These are phyloP conservation scores for Aphaenogaster floridana DNA, from an alignment of 1,140 invertebrate species.

Conservation along the genomic window DNA sequence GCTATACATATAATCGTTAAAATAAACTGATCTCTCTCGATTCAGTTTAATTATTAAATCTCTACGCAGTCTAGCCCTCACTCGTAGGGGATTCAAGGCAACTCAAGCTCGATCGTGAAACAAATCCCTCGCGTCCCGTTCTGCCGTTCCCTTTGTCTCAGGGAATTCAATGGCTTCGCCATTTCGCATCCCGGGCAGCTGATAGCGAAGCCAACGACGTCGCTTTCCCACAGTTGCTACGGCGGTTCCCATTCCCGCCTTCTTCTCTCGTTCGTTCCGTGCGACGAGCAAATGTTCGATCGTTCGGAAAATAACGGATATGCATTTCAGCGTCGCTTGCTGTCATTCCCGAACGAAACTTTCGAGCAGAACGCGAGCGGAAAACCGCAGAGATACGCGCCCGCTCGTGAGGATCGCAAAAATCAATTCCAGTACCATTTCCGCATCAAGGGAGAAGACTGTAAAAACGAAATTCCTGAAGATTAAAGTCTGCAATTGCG, in stretches of 20 bases:
- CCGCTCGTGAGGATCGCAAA: slow-evolving; percentile 19
- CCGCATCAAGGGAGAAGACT: neutral
- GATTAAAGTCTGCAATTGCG: neutral
- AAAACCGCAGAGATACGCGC: slow-evolving; percentile 52
- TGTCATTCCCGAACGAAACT: slow-evolving; percentile 35
- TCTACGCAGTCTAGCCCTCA: neutral
- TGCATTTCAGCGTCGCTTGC: slow-evolving; percentile 32
- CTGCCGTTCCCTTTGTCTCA: slow-evolving; percentile 69
- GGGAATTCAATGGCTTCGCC: slow-evolving; percentile 75
- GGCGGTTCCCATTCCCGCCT: slow-evolving; percentile 44
- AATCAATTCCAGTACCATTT: slow-evolving; percentile 50
- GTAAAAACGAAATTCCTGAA: neutral
- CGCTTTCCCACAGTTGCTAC: slow-evolving; percentile 72
- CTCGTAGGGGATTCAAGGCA: slow-evolving; percentile 10
- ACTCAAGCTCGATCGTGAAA: slow-evolving; percentile 53
- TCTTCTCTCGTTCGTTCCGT: slow-evolving; percentile 64
- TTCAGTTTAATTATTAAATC: slow-evolving; percentile 17
- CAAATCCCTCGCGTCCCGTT: slow-evolving; percentile 52
- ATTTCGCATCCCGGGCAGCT: slow-evolving; percentile 65
- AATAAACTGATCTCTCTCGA: neutral
- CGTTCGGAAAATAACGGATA: slow-evolving; percentile 73
- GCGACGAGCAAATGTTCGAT: slow-evolving; percentile 74
- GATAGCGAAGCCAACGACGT: slow-evolving; percentile 68
- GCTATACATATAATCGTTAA: too few relatives aligned
- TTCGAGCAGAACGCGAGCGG: slow-evolving; percentile 25